Conservation (phyloP, 1,140 invertebrate species). For the Frieseomelitta varia region DNA sequence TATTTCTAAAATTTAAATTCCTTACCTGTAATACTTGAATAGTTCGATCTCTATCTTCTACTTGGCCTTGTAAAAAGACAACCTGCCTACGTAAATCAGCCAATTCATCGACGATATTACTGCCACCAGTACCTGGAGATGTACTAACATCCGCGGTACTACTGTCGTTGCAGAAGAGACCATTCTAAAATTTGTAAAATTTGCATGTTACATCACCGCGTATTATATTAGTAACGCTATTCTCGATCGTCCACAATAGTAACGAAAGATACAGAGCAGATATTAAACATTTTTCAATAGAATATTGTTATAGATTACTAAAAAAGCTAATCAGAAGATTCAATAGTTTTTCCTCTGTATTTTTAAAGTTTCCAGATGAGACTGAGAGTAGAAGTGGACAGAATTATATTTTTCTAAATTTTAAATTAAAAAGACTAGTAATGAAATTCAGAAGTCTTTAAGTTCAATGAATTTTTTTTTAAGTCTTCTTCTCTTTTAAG, state of each 20-base stretch:
- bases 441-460: no score
- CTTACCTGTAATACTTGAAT: slow-evolving; percentile 87
- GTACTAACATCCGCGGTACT: slow-evolving; percentile 74
- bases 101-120: slow-evolving; percentile 85
- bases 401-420: no score
- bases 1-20: neutral
- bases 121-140: slow-evolving; percentile 78
- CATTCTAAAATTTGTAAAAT: slow-evolving; percentile 84
- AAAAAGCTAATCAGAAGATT: neutral
- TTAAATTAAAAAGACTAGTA: no score
- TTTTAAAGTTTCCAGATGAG: neutral
- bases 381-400: neutral
- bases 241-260: no score
- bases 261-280: neutral
- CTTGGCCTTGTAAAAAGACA: slow-evolving; percentile 89
- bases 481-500: no score
- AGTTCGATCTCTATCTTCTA: slow-evolving; percentile 88
- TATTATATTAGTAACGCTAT: no score
- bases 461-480: no score
- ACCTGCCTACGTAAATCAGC: slow-evolving; percentile 90
- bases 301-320: no score
- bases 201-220: neutral
- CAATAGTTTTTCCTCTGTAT: neutral
- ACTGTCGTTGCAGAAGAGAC: slow-evolving; percentile 85
- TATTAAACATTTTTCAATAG: neutral